Evolutionary conservation across 2,888 invertebrate species (phyloP).

Genomic region (Marasmarcha lunaedactyla): DNA sequence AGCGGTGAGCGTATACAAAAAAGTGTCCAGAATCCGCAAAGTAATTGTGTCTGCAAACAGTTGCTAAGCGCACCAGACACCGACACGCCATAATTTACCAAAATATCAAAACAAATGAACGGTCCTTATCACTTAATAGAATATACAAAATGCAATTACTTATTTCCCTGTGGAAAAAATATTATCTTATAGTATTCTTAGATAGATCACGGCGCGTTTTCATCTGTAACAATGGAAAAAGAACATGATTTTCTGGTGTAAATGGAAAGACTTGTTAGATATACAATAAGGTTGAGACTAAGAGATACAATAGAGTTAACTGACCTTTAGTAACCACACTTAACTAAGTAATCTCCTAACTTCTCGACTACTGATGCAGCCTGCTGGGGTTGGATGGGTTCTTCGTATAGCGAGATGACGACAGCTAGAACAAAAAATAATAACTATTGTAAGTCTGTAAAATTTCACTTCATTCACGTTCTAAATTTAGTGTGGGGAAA

Average conservation of each 20-base stretch:
- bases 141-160: constrained; percentile 73
- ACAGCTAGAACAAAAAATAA: constrained; percentile 78
- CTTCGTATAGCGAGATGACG: constrained; percentile 94
- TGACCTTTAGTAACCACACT: constrained; percentile 93
- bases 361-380: constrained; percentile 97
- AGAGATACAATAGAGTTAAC: constrained; percentile 10
- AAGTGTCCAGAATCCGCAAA: constrained; percentile 61
- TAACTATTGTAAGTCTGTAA: no score
- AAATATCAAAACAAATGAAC: constrained; percentile 68
- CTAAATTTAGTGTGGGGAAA: no score
- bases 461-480: no score
- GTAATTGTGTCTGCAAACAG: constrained; percentile 57
- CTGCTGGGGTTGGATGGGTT: constrained; percentile 96
- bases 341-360: constrained; percentile 96
- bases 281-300: constrained; percentile 4
- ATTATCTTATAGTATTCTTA: constrained; percentile 71
- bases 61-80: constrained; percentile 58
- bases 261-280: no score
- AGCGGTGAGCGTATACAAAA: constrained; percentile 66
- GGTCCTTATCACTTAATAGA: constrained; percentile 71
- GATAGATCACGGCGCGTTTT: constrained; percentile 70
- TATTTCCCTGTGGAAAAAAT: constrained; percentile 72
- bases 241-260: no score
- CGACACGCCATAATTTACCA: constrained; percentile 63
- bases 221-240: constrained; percentile 49